Base-by-base conservation (phyloP, 2,113 vertebrate genomes). In the Balaeniceps rex region DNA sequence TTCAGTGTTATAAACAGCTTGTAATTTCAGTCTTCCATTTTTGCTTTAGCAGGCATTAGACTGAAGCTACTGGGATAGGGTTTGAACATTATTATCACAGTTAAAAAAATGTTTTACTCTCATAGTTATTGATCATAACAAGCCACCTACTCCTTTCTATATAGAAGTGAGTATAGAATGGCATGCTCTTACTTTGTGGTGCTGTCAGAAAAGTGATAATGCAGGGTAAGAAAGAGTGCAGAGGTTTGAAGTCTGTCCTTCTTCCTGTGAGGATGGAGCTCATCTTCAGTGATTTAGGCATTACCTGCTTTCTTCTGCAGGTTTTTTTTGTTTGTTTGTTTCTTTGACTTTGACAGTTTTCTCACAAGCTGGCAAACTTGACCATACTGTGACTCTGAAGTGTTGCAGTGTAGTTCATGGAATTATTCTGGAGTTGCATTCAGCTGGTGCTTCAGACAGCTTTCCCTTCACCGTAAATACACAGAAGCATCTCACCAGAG, bases 21-120 rank as follows among this genome's bases (percentile, higher is more conserved):
- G 95, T 96, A 97, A 97, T 98, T 98, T 94, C 90, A 82, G 66
- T 94, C 95, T 97, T 96, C 91, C 47, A 55, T 93, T 96, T 97
- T 66, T 94, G 81, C 91, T 90, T 90, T 89, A 87, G 58, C 94
- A 94, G 69, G 52, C 90, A 87, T 95, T 90, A 90, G 61, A 52
- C 80, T 88, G 86, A 79, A 94, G 93, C 91, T 96, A 64, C 94
- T 94, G 14, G 65, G n/a, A 44, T 88, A 85, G 71, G 87, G 64
- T 91, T 97, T 96, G 96, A 98, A 94, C 88, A 40, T 64, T 91
- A 95, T 92, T 96, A 90, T 93, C 92, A 95, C 90, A 85, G 81
- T 97, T 97, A 36, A 96, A 96, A 94, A 95, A 86, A 65, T 25
- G 90, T 74, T 96, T 72, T 88, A 55, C 80, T 93, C 75, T 86